Base-by-base conservation (phyloP, 2,888 invertebrate species). In the Hypolimnas misippus region DNA sequence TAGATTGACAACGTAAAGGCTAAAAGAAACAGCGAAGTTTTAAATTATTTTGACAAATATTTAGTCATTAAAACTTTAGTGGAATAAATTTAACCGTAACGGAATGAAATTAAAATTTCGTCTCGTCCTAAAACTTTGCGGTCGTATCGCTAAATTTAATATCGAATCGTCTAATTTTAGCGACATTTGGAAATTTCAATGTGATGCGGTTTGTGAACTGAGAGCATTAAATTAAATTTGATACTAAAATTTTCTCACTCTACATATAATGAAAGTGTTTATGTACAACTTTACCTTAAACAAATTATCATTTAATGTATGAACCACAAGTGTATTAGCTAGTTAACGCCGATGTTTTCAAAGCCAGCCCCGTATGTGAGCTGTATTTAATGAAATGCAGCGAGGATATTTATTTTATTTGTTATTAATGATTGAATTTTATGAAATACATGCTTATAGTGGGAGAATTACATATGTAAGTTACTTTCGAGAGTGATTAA, bases 21-120 rank as follows among this genome's bases (percentile, higher is more conserved):
- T 70, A 63, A 75, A 66, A 71, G 75, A 71, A 76, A 74, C 69
- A 58, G 70, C 68, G 66, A 77, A 81, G 74, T 79, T 78, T 58
- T 42, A 60, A 65, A 70, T 70, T 51, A 70, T 68, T 71, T 70
- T 65, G 69, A 74, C 76, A 79, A 82, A 83, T 84, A 84, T 84
- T 86, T 80, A 72, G 63, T 61, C 60, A 67, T 62, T 63, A 60
- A 69, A 83, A 80, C 71, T 79, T 83, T 73, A 52, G 51, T 65
- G 66, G 70, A 76, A 67, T 67, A 68, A 53, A 59, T 57, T 65
- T 71, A 71, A 74, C 74, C 70, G 72, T 75, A 75, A 75, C 70
- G 65, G 73, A 76, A 78, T 78, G 71, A 75, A 79, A 77, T 77
- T 69, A 73, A 73, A 76, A 76, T 77, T 78, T 73, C 66, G 78